Conservation (phyloP, 2,113 vertebrate genomes). For the Cynocephalus volans region DNA sequence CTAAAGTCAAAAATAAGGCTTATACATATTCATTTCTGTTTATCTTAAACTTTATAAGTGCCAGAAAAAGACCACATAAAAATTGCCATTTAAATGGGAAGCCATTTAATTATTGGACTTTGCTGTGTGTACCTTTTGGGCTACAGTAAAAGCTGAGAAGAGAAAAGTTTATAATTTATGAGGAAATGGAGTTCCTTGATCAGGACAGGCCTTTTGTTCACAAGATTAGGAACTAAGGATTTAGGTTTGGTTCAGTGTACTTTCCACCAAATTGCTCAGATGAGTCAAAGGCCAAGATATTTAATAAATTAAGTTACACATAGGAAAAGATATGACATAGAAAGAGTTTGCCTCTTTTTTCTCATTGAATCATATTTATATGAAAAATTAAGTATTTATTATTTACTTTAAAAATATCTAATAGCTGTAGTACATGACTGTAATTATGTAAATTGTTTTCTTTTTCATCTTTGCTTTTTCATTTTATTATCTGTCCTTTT, state of each 20-base stretch:
- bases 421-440: neutral
- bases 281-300: neutral
- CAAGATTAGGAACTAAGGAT: neutral
- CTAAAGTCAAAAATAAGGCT: neutral
- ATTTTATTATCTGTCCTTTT: neutral
- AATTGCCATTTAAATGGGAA: neutral
- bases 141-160: neutral
- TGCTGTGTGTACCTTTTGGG: neutral
- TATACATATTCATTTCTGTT: neutral
- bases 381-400: neutral
- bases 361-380: neutral
- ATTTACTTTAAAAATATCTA: neutral
- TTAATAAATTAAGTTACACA: neutral
- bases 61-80: neutral
- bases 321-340: neutral
- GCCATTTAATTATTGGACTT: neutral
- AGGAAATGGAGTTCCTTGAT: neutral
- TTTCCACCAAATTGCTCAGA: neutral
- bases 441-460: neutral
- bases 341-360: neutral
- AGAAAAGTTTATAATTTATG: neutral
- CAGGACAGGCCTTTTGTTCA: rapidly evolving
- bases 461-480: neutral
- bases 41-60: neutral
- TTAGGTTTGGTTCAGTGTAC: neutral